Evolutionary conservation across 1,140 invertebrate species (phyloP).

Genomic region (Bombus soroeensis): DNA sequence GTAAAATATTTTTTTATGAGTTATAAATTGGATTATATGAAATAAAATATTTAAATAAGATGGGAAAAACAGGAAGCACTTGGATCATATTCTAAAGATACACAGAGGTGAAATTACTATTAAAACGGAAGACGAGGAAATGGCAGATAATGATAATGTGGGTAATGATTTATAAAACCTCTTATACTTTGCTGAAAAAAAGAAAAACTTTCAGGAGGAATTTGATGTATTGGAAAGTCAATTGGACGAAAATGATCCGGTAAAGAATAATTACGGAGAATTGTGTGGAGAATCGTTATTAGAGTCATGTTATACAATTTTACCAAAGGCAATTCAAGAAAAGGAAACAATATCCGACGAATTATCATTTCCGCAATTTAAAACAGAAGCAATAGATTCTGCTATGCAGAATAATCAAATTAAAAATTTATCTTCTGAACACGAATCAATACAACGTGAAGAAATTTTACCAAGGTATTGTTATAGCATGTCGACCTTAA

Average conservation of each 20-base stretch:
- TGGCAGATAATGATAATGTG: constrained; percentile 74
- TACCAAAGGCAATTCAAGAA: constrained; percentile 17
- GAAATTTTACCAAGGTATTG: constrained; percentile 41
- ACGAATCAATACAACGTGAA: not conserved
- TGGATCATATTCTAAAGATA: constrained; percentile 72
- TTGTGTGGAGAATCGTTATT: constrained; percentile 74
- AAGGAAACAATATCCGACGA: constrained; percentile 15
- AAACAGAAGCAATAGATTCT: constrained; percentile 8
- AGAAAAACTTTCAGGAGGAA: constrained; percentile 65
- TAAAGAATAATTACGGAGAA: constrained; percentile 70
- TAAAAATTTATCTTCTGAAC: constrained; percentile 22
- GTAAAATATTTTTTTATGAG: constrained; percentile 49
- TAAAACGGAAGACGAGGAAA: constrained; percentile 64
- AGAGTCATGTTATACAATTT: constrained; percentile 67
- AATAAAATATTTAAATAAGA: constrained; percentile 7
- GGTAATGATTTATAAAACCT: constrained; percentile 21
- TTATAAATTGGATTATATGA: not conserved
- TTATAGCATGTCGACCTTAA: not conserved
- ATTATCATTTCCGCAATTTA: not conserved
- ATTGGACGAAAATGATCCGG: constrained; percentile 75
- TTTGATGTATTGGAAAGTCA: constrained; percentile 75
- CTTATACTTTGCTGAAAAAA: not conserved
- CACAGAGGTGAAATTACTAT: constrained; percentile 66
- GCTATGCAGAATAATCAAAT: constrained; percentile 14
- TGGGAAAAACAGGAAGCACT: constrained; percentile 61